A percentile compares a stretch with the other conserved stretches of the same genome.
Evolutionary conservation across 2,888 invertebrate species (phyloP).

Genomic region (Scaptomyza parva): DNA sequence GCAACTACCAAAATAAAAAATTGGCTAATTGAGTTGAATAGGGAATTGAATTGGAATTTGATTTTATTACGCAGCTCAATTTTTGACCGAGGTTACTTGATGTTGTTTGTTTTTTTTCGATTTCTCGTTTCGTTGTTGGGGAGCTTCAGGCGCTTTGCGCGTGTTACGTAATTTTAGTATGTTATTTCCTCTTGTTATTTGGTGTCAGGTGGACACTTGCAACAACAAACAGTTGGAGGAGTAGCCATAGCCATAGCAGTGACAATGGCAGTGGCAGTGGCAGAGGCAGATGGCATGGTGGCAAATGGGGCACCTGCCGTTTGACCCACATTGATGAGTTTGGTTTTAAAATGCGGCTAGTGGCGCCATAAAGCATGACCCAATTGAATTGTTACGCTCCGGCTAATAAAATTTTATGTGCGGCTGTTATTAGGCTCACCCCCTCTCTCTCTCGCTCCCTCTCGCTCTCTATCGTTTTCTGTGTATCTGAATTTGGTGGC

Average conservation of each 20-base stretch:
- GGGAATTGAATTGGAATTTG: conserved; percentile 20
- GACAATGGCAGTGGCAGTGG: background rate
- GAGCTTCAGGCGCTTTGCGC: conserved; percentile 12
- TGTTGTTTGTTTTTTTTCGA: background rate
- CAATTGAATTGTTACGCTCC: conserved; percentile 75
- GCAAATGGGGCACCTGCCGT: conserved; percentile 38
- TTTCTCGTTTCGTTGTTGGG: too few species aligned
- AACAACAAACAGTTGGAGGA: background rate
- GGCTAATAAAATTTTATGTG: conserved; percentile 77
- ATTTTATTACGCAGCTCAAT: conserved; percentile 27
- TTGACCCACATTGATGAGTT: conserved; percentile 54
- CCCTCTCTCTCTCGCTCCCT: background rate
- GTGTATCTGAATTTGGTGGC: background rate
- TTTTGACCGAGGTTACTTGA: conserved; percentile 3
- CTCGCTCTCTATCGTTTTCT: background rate
- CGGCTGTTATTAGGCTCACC: conserved; percentile 73
- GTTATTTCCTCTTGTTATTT: conserved; percentile 5
- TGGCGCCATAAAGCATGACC: conserved; percentile 73
- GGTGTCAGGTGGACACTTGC: conserved; percentile 9
- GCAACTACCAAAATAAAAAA: background rate
- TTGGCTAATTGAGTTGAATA: conserved; percentile 20
- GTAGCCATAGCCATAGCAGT: too few species aligned
- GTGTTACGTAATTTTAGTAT: conserved; percentile 16
- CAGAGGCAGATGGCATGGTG: background rate
- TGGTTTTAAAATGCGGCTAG: conserved; percentile 49